Conservation (phyloP, 2,888 invertebrate species). For the Dorcus parallelipipedus region DNA sequence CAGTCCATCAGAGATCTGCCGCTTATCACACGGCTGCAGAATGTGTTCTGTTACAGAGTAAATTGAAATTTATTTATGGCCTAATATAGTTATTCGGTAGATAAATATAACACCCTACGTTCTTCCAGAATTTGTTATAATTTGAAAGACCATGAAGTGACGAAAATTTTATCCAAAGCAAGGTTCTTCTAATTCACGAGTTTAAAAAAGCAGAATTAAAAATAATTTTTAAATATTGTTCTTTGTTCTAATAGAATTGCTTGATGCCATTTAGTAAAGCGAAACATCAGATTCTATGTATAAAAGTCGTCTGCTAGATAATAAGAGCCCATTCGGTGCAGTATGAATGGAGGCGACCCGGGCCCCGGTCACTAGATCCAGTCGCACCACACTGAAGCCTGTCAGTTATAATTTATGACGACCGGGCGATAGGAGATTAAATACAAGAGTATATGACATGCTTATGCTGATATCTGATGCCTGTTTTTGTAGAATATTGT, state of each 20-base stretch:
- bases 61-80: constrained; percentile 18
- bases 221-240: not conserved
- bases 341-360: constrained; percentile 21
- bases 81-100: not conserved
- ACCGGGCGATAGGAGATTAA: constrained; percentile 34
- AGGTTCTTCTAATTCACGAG: too few relatives aligned
- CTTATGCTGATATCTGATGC: constrained; percentile 33
- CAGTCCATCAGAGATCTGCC: constrained; percentile 32
- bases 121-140: too few relatives aligned
- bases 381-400: constrained; percentile 28
- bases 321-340: not conserved
- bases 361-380: constrained; percentile 25
- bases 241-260: too few relatives aligned
- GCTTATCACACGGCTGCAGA: constrained; percentile 14
- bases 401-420: constrained; percentile 35
- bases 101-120: not conserved
- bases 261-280: too few relatives aligned
- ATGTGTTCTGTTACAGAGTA: constrained; percentile 8
- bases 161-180: too few relatives aligned
- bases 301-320: not conserved
- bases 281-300: not conserved
- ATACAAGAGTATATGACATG: constrained; percentile 35
- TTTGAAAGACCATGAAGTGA: too few relatives aligned
- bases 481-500: constrained; percentile 24
- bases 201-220: too few relatives aligned